A percentile compares a stretch with the other conserved stretches of the same genome.
Conservation (phyloP, 1,140 invertebrate species). For the Calephelis virginiensis region DNA sequence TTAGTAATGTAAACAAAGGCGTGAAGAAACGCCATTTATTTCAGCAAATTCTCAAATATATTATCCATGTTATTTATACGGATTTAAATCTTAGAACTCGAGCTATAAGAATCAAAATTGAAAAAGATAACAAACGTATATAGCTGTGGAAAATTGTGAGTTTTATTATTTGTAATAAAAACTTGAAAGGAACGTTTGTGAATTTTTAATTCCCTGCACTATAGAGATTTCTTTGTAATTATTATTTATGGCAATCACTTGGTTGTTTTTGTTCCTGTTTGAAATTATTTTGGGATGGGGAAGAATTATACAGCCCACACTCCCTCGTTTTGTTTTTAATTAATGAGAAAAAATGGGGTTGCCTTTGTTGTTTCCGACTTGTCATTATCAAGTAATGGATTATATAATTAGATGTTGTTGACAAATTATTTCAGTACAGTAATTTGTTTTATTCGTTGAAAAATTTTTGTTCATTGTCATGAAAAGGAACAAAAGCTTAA, state of each 20-base stretch:
- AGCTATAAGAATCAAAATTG: constrained; percentile 1
- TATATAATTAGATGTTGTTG: constrained; percentile 10
- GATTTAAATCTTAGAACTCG: constrained; percentile 3
- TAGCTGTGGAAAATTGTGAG: constrained; percentile 26
- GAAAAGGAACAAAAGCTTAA: too few species aligned
- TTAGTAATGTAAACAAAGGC: constrained; percentile 32
- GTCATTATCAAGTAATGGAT: constrained; percentile 14
- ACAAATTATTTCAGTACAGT: not conserved
- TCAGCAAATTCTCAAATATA: constrained; percentile 21
- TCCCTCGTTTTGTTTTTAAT: constrained; percentile 4
- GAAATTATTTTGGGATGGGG: constrained; percentile 3
- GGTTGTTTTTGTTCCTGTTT: constrained; percentile 6
- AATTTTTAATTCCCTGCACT: constrained; percentile 30
- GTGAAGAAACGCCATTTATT: constrained; percentile 20
- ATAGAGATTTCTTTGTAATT: constrained; percentile 27
- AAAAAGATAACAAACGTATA: constrained; percentile 17
- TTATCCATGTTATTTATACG: not conserved
- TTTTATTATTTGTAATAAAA: constrained; percentile 37
- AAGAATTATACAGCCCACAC: not conserved
- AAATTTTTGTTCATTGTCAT: too few species aligned
- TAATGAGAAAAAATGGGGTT: constrained; percentile 1
- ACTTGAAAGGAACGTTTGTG: constrained; percentile 25
- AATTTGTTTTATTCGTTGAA: too few species aligned
- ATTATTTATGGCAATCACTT: constrained; percentile 20
- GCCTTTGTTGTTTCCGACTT: not conserved